Evolutionary conservation across 2,113 vertebrate species (phyloP).

Genomic region (Bos indicus): DNA sequence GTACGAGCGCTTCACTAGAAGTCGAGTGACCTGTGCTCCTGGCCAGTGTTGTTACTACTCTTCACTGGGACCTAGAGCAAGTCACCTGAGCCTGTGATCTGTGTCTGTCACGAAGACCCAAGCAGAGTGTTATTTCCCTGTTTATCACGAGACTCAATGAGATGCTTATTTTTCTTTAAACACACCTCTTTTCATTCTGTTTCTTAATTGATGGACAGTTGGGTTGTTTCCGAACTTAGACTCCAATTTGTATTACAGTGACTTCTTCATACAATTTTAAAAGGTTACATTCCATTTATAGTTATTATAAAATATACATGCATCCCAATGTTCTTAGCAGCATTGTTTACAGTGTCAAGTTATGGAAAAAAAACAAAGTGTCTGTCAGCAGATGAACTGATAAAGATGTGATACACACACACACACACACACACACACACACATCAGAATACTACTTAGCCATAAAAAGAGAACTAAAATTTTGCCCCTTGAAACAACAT

Average conservation of each 20-base stretch:
- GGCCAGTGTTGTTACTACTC: rapidly evolving
- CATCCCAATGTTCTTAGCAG: background rate
- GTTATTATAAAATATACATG: background rate
- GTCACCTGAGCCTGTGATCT: background rate
- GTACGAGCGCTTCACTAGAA: rapidly evolving
- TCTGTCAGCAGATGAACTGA: background rate
- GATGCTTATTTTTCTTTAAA: background rate
- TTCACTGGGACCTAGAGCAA: rapidly evolving
- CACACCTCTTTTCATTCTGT: background rate
- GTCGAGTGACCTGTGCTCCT: background rate
- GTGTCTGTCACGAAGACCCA: rapidly evolving
- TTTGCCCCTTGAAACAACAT: background rate
- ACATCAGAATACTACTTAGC: background rate
- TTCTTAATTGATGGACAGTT: background rate
- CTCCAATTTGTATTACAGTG: background rate
- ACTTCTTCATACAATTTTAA: background rate
- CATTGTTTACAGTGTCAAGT: background rate
- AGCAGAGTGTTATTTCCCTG: rapidly evolving
- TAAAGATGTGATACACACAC: background rate
- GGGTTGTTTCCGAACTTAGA: background rate
- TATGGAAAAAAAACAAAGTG: background rate
- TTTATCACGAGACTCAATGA: background rate
- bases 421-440: background rate
- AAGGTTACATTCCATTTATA: background rate
- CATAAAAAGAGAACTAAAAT: background rate